A percentile compares a stretch with the other conserved stretches of the same genome.
phyloP scores from a whole-genome alignment of 2,888 invertebrate species.

The Masnerella sp. region DNA sequence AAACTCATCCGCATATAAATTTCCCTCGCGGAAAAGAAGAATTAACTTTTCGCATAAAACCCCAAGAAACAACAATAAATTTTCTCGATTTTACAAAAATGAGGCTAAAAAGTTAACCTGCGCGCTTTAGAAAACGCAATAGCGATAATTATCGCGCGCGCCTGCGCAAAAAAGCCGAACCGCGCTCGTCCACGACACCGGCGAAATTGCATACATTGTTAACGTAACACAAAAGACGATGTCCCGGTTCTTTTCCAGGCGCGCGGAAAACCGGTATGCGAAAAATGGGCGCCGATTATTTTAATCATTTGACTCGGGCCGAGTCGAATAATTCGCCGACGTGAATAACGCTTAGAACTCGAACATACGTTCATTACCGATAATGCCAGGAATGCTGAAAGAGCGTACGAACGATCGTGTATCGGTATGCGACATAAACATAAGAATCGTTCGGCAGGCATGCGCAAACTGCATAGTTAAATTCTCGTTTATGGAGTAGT shows the following conservation, averaged over 20 bases:
- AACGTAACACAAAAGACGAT: conserved; percentile 16
- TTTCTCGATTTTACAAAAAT: too few relatives aligned
- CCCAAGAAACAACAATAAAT: too few relatives aligned
- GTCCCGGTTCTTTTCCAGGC: conserved; percentile 28
- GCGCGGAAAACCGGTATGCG: conserved; percentile 47
- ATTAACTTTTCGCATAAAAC: too few relatives aligned
- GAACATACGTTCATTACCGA: conserved; percentile 52
- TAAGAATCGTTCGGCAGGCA: conserved; percentile 56
- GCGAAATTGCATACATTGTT: conserved; percentile 16
- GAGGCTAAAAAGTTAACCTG: too few relatives aligned
- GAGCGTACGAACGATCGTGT: conserved; percentile 51
- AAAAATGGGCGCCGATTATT: conserved; percentile 49
- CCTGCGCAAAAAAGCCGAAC: too few relatives aligned
- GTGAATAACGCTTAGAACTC: conserved; percentile 47
- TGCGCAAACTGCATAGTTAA: conserved; percentile 54
- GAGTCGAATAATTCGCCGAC: conserved; percentile 46
- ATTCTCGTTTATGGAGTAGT: conserved; percentile 57
- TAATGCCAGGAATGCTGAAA: conserved; percentile 58
- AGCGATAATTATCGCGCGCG: too few relatives aligned
- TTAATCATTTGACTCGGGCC: conserved; percentile 31
- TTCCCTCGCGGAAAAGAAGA: too few relatives aligned
- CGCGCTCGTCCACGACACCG: too few relatives aligned
- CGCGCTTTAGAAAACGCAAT: too few relatives aligned
- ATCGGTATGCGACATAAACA: conserved; percentile 59
- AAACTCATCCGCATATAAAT: too few relatives aligned